Percentiles rank a stretch among this genome's conserved stretches.
Evolutionary conservation across 2,797 vertebrate species (phyloP).

Genomic region (Borostomias antarcticus): DNA sequence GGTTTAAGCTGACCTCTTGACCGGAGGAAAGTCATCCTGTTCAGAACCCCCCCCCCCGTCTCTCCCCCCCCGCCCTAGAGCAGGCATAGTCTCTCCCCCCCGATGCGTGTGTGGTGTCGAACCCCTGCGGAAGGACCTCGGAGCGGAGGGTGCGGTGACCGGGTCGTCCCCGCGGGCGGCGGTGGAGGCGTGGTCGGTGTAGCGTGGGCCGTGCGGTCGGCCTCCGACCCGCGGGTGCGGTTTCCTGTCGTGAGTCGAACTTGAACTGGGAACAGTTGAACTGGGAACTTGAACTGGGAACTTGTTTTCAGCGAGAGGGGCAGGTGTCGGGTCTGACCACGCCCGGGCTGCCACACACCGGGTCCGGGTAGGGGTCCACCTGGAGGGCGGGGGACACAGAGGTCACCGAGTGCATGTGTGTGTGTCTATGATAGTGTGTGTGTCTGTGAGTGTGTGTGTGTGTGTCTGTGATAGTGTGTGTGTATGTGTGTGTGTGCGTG

Average conservation of each 20-base stretch:
- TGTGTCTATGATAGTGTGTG: no score
- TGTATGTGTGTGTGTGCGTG: not conserved
- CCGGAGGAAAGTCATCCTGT: slow-evolving; percentile 9
- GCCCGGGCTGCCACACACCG: slow-evolving; percentile 59
- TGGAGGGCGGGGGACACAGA: slow-evolving; percentile 43
- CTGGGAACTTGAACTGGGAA: not conserved
- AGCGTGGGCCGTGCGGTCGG: not conserved
- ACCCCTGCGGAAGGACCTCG: no score
- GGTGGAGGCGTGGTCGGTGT: not conserved
- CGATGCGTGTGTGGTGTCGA: no score
- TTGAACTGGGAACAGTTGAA: slow-evolving; percentile 22
- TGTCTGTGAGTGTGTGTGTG: no score
- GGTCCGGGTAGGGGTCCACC: slow-evolving; percentile 92
- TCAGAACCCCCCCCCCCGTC: not conserved
- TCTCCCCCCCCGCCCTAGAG: no score
- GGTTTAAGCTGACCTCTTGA: slow-evolving; percentile 24
- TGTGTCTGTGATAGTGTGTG: no score
- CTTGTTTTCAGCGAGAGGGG: slow-evolving; percentile 85
- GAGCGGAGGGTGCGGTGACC: no score
- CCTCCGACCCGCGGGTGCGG: slow-evolving; percentile 23
- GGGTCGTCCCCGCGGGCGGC: no score
- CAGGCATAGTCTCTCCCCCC: no score
- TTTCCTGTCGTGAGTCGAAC: slow-evolving; percentile 38
- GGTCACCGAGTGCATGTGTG: not conserved
- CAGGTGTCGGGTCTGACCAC: slow-evolving; percentile 80